A percentile compares a stretch with the other conserved stretches of the same genome.
These are phyloP conservation scores for Apamea crenata DNA, from an alignment of 2,888 invertebrate genomes.

Conservation along the genomic window DNA sequence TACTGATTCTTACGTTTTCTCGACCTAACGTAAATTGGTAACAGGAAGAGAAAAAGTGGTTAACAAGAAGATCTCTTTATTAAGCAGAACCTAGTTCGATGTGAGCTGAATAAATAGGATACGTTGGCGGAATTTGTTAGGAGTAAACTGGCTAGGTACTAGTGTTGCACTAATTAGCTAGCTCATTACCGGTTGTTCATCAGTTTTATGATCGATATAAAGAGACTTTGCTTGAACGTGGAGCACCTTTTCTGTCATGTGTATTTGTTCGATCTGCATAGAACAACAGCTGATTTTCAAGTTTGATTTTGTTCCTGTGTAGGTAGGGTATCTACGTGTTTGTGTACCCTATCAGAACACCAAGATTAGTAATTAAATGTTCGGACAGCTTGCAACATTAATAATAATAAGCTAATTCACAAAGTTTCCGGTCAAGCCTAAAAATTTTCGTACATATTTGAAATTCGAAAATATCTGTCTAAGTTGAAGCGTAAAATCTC, in stretches of 20 bases:
- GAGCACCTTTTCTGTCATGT: background rate
- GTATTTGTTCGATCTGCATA: background rate
- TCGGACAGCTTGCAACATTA: no score
- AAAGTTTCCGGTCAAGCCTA: background rate
- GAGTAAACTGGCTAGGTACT: background rate
- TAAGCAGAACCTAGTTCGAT: slow-evolving; percentile 6
- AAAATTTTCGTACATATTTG: background rate
- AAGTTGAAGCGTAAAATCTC: background rate
- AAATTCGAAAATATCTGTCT: background rate
- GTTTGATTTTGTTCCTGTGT: background rate
- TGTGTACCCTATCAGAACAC: background rate
- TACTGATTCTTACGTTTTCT: slow-evolving; percentile 35
- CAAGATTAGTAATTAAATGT: background rate
- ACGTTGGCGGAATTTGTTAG: slow-evolving; percentile 25
- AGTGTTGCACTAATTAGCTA: slow-evolving; percentile 33
- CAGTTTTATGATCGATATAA: slow-evolving; percentile 18
- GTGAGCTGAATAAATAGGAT: slow-evolving; percentile 24
- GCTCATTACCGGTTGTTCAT: slow-evolving; percentile 24
- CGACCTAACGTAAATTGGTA: slow-evolving; percentile 8
- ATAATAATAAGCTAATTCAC: background rate
- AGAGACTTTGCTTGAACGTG: background rate
- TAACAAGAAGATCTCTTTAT: slow-evolving; percentile 24
- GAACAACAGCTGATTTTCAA: background rate
- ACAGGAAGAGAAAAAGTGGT: slow-evolving; percentile 29
- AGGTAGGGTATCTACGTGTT: background rate